phyloP scores from a whole-genome alignment of 2,797 vertebrate species.

The Vultur gryphus region DNA sequence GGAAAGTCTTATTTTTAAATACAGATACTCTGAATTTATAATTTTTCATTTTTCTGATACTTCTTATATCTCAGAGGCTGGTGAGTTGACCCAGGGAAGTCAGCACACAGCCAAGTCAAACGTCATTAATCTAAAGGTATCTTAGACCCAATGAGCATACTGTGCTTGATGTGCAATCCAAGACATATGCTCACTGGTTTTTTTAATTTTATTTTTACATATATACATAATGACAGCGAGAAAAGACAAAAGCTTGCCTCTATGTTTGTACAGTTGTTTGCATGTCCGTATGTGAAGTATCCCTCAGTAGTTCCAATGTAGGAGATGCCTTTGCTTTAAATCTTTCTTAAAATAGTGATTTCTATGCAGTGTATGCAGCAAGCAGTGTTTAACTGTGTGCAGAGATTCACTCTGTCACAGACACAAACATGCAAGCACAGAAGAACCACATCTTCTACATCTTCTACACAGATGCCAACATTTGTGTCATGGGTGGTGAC shows the following conservation, averaged over 20 bases:
- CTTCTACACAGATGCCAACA: neutral
- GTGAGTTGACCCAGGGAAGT: neutral
- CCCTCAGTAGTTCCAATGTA: neutral
- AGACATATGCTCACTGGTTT: neutral
- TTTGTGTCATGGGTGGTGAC: neutral
- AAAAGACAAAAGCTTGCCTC: neutral
- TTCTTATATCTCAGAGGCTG: neutral
- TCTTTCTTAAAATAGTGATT: neutral
- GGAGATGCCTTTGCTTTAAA: neutral
- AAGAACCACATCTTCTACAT: neutral
- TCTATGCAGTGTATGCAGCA: neutral
- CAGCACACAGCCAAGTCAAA: neutral
- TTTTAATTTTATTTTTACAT: neutral
- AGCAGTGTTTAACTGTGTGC: neutral
- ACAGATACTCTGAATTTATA: neutral
- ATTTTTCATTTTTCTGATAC: neutral
- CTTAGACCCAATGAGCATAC: neutral
- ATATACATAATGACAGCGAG: neutral
- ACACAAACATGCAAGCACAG: neutral
- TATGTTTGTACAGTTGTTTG: neutral
- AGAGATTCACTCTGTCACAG: neutral
- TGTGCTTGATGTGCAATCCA: neutral
- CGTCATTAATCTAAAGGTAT: neutral
- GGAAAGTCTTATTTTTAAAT: neutral
- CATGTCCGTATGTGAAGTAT: rapidly evolving